These are phyloP conservation scores for Bungarus multicinctus DNA, from an alignment of 2,113 vertebrate genomes.

Conservation along the genomic window DNA sequence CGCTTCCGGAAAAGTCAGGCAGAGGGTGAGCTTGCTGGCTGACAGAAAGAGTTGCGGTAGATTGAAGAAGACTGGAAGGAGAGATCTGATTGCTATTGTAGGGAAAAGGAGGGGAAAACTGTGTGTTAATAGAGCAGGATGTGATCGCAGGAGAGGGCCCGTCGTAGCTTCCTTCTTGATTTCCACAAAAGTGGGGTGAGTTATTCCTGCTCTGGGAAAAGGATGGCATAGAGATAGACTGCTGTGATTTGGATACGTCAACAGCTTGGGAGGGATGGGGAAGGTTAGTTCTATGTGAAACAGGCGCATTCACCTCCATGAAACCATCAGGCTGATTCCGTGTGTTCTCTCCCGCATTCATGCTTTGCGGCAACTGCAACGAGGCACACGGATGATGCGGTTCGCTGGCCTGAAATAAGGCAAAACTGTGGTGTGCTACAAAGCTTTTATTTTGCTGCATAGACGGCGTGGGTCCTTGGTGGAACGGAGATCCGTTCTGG, in stretches of 20 bases:
- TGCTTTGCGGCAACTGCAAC: slow-evolving; percentile 67
- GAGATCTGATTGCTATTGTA: slow-evolving; percentile 83
- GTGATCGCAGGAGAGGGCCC: slow-evolving; percentile 80
- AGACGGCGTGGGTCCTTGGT: slow-evolving; percentile 84
- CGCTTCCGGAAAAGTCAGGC: slow-evolving; percentile 78
- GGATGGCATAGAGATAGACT: slow-evolving; percentile 74
- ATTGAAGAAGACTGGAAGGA: slow-evolving; percentile 77
- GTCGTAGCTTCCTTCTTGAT: slow-evolving; percentile 73
- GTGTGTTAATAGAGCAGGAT: slow-evolving; percentile 80
- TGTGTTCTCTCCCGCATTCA: slow-evolving; percentile 74
- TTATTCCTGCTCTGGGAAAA: slow-evolving; percentile 77
- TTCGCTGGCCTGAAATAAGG: slow-evolving; percentile 84
- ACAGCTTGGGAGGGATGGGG: slow-evolving; percentile 73
- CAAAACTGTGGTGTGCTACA: slow-evolving; percentile 84
- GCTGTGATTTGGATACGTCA: slow-evolving; percentile 71
- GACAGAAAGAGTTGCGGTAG: slow-evolving; percentile 73
- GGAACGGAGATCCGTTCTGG: slow-evolving; percentile 82
- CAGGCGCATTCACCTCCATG: slow-evolving; percentile 75
- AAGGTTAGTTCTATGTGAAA: slow-evolving; percentile 74
- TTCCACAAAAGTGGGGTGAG: slow-evolving; percentile 76
- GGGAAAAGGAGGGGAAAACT: slow-evolving; percentile 83
- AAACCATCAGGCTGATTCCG: slow-evolving; percentile 80
- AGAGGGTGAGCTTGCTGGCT: slow-evolving; percentile 73
- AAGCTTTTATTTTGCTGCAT: slow-evolving; percentile 83
- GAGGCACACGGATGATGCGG: slow-evolving; percentile 78